A percentile compares a stretch with the other conserved stretches of the same genome.
These are phyloP conservation scores for Pomacea maculata DNA, from an alignment of 1,140 invertebrate genomes.

Conservation along the genomic window DNA sequence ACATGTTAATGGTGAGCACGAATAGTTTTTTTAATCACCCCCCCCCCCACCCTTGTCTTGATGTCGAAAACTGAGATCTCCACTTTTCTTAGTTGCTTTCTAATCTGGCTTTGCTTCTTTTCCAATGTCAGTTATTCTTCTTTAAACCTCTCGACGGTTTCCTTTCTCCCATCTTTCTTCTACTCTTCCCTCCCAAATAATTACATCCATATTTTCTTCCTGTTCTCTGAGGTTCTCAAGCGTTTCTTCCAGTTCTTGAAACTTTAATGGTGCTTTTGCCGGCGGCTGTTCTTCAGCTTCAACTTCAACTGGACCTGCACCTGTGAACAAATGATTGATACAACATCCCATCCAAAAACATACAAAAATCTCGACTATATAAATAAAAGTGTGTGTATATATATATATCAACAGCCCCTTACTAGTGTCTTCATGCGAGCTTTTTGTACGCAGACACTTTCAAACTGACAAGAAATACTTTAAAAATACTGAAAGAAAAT, in stretches of 20 bases:
- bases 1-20: too few species aligned
- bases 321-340: not conserved
- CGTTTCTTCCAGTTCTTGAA: constrained; percentile 6
- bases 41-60: too few species aligned
- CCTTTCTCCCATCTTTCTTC: not conserved
- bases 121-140: not conserved
- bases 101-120: not conserved
- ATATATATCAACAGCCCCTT: not conserved
- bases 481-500: too few species aligned
- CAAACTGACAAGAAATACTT: not conserved
- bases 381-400: not conserved
- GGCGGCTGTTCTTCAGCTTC: too few species aligned
- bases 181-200: not conserved
- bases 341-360: not conserved
- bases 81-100: too few species aligned
- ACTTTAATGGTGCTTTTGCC: too few species aligned
- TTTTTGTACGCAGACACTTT: not conserved
- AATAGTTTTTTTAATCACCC: too few species aligned
- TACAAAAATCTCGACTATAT: not conserved
- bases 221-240: constrained; percentile 10
- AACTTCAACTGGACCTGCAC: too few species aligned
- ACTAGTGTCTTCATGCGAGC: not conserved
- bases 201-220: constrained; percentile 7
- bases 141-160: not conserved
- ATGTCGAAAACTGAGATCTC: too few species aligned